Percentiles rank a stretch among this genome's conserved stretches.
Evolutionary conservation across 1,140 invertebrate species (phyloP).

Genomic region (Sogatella furcifera): DNA sequence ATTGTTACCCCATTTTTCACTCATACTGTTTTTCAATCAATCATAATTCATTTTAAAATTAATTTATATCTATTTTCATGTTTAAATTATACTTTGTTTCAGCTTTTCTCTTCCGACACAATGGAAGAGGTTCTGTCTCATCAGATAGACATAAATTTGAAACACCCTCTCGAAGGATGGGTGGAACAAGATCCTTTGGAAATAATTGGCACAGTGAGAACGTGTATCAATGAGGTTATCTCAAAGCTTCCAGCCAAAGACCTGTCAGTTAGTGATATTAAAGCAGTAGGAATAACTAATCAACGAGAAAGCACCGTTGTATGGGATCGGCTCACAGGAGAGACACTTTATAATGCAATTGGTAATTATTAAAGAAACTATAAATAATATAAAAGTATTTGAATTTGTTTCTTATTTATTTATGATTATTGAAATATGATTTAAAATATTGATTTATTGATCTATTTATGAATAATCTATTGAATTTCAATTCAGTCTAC

Average conservation of each 20-base stretch:
- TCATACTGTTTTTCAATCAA: no score
- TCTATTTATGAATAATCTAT: no score
- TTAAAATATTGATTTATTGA: no score
- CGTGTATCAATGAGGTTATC: constrained; percentile 29
- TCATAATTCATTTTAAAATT: no score
- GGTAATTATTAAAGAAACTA: not conserved
- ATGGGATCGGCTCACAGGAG: constrained; percentile 85
- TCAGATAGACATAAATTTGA: constrained; percentile 65
- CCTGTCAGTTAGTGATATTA: constrained; percentile 47
- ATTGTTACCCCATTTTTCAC: no score
- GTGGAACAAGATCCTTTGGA: constrained; percentile 88
- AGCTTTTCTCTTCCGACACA: constrained; percentile 20
- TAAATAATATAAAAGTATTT: no score
- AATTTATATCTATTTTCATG: not conserved
- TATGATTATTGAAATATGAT: no score
- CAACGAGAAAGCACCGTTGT: constrained; percentile 92
- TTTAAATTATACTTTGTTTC: not conserved
- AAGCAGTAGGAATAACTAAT: constrained; percentile 81
- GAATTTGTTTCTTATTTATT: no score
- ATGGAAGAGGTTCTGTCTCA: constrained; percentile 44
- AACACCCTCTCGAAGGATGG: constrained; percentile 76
- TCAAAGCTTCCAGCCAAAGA: constrained; percentile 40
- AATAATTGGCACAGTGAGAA: constrained; percentile 39
- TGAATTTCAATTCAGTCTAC: no score
- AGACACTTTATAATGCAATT: constrained; percentile 90